These are phyloP conservation scores for Drosophila neonasuta DNA, from an alignment of 2,888 invertebrate genomes.

Conservation along the genomic window DNA sequence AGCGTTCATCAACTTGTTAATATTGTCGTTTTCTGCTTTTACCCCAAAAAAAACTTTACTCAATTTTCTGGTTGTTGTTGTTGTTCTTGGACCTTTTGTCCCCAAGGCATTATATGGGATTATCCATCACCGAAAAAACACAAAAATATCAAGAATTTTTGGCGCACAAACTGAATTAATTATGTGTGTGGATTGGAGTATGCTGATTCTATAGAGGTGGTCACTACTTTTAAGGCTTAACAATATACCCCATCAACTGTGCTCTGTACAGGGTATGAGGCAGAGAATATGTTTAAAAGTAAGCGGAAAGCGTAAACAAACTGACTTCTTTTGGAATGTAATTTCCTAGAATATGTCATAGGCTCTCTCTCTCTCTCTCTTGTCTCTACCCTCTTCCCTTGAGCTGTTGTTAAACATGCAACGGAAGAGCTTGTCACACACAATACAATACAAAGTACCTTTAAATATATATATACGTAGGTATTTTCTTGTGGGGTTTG, in stretches of 20 bases:
- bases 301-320: slow-evolving; percentile 33
- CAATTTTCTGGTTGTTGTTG: slow-evolving; percentile 20
- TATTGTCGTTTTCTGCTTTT: slow-evolving; percentile 38
- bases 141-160: slow-evolving; percentile 17
- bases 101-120: slow-evolving; percentile 37
- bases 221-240: background rate
- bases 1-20: slow-evolving; percentile 55
- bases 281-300: slow-evolving; percentile 10
- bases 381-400: slow-evolving; percentile 15
- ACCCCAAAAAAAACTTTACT: slow-evolving; percentile 3
- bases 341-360: slow-evolving; percentile 49
- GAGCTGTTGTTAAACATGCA: slow-evolving; percentile 41
- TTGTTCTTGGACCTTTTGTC: slow-evolving; percentile 31
- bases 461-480: background rate
- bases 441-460: slow-evolving; percentile 6
- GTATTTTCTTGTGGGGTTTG: background rate
- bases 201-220: background rate
- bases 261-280: background rate
- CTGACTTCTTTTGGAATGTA: slow-evolving; percentile 20
- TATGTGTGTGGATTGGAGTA: background rate
- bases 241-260: background rate
- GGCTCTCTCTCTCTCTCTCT: slow-evolving; percentile 6
- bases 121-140: slow-evolving; percentile 7
- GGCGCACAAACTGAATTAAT: slow-evolving; percentile 1
- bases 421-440: slow-evolving; percentile 45